Evolutionary conservation across 1,140 invertebrate species (phyloP).

Genomic region (Eumeta japonica): DNA sequence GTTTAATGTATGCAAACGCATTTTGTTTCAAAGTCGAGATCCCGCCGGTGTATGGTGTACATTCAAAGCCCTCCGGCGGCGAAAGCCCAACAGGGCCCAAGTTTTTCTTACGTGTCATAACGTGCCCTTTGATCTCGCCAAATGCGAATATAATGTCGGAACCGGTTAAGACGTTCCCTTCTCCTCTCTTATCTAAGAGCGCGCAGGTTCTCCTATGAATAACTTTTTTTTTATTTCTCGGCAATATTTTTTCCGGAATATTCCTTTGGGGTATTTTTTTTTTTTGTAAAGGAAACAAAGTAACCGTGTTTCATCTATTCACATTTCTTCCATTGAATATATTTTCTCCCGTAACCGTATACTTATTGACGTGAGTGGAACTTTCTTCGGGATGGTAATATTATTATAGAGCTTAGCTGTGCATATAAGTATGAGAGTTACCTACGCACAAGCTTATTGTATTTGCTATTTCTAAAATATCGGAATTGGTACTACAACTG

Average conservation of each 20-base stretch:
- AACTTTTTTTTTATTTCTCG: slow-evolving; percentile 24
- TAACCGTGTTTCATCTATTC: slow-evolving; percentile 36
- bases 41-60: slow-evolving; percentile 47
- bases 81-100: slow-evolving; percentile 34
- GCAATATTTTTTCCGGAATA: slow-evolving; percentile 28
- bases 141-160: slow-evolving; percentile 52
- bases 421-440: too few species aligned
- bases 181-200: slow-evolving; percentile 30
- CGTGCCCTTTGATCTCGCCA: slow-evolving; percentile 51
- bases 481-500: too few species aligned
- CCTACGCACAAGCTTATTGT: too few species aligned
- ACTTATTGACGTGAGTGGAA: slow-evolving; percentile 28
- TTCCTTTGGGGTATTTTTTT: slow-evolving; percentile 31
- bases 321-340: slow-evolving; percentile 34
- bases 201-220: slow-evolving; percentile 21
- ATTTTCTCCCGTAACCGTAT: slow-evolving; percentile 32
- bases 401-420: too few species aligned
- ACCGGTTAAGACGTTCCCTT: slow-evolving; percentile 42
- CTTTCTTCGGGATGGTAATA: too few species aligned
- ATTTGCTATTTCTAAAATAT: too few species aligned
- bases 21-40: slow-evolving; percentile 56
- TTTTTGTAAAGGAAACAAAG: slow-evolving; percentile 27
- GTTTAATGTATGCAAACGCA: slow-evolving; percentile 58
- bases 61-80: slow-evolving; percentile 34
- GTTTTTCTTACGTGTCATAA: slow-evolving; percentile 47